phyloP scores from a whole-genome alignment of 1,140 invertebrate species.

The Musca vetustissima region DNA sequence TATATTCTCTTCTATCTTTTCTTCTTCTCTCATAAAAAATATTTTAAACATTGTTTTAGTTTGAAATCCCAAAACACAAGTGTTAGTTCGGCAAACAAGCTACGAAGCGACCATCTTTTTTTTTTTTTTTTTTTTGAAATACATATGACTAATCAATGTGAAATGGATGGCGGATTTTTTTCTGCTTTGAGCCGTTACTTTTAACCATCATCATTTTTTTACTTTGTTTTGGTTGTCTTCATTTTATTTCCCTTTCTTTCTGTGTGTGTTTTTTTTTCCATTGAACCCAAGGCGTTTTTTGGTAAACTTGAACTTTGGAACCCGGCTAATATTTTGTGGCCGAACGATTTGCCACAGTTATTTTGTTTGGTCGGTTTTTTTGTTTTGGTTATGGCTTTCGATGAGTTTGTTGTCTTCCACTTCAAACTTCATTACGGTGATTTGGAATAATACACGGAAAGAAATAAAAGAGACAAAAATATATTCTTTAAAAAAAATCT shows the following conservation, averaged over 20 bases:
- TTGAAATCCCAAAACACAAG: too few species aligned
- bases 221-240: not conserved
- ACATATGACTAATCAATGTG: constrained; percentile 20
- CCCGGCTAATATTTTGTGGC: constrained; percentile 6
- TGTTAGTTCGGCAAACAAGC: too few species aligned
- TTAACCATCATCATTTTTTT: not conserved
- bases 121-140: too few species aligned
- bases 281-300: not conserved
- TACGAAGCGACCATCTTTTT: too few species aligned
- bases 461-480: too few species aligned
- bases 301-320: constrained; percentile 20
- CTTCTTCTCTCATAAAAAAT: too few species aligned
- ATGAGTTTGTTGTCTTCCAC: not conserved
- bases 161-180: not conserved
- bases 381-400: not conserved
- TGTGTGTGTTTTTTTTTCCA: not conserved
- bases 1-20: too few species aligned
- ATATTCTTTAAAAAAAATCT: too few species aligned
- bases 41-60: too few species aligned
- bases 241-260: not conserved
- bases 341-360: constrained; percentile 19
- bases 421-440: too few species aligned
- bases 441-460: too few species aligned
- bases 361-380: not conserved
- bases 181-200: constrained; percentile 8